A percentile compares a stretch with the other conserved stretches of the same genome.
These are phyloP conservation scores for Neoniphon sammara DNA, from an alignment of 2,797 vertebrate species.

Conservation along the genomic window DNA sequence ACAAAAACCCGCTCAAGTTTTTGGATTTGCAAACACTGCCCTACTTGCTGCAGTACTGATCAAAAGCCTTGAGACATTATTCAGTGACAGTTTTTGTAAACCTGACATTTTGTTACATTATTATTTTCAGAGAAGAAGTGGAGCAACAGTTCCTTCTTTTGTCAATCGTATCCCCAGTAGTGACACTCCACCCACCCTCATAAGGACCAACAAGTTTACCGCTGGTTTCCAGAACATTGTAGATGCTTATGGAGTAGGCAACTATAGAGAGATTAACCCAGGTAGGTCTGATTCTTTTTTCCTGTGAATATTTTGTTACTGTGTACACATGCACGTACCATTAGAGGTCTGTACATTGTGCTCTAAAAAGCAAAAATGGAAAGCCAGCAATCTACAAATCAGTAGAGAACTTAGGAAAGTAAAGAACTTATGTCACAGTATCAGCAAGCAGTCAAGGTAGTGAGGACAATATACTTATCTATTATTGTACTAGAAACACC, in stretches of 20 bases:
- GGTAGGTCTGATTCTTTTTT: constrained; percentile 76
- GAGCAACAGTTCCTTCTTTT: constrained; percentile 93
- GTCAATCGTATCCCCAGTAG: constrained; percentile 94
- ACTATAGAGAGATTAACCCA: constrained; percentile 96
- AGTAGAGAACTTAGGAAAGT: neutral
- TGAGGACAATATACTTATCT: no score
- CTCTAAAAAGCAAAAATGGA: neutral
- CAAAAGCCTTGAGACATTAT: neutral
- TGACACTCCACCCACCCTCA: constrained; percentile 93
- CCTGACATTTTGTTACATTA: constrained; percentile 3
- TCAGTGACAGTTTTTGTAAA: neutral
- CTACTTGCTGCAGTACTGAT: neutral
- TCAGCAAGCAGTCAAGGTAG: no score
- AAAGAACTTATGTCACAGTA: no score
- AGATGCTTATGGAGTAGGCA: constrained; percentile 94
- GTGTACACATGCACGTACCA: neutral
- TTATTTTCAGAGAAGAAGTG: constrained; percentile 88
- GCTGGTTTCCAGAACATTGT: constrained; percentile 98
- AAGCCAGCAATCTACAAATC: neutral
- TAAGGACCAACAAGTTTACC: constrained; percentile 97
- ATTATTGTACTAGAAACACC: no score
- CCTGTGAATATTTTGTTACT: neutral
- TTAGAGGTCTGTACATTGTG: neutral
- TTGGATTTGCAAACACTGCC: neutral
- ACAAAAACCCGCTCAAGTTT: neutral